phyloP scores from a whole-genome alignment of 2,113 vertebrate species.

The Edolisoma coerulescens region DNA sequence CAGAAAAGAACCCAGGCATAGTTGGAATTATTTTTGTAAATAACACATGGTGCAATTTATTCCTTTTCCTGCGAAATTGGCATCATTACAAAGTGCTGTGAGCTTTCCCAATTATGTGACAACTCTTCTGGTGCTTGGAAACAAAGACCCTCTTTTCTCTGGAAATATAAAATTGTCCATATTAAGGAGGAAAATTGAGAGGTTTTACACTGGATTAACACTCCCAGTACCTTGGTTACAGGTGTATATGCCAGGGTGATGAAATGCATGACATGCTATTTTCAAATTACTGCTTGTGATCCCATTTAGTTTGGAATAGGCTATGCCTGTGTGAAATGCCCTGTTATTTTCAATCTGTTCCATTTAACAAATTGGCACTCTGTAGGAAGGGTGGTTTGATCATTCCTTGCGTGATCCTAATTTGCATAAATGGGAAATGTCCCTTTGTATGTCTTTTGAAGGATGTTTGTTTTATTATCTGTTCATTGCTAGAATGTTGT shows the following conservation, averaged over 20 bases:
- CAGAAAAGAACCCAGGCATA: background rate
- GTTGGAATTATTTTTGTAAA: conserved; percentile 30
- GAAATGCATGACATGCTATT: background rate
- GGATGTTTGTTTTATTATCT: background rate
- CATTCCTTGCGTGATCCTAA: background rate
- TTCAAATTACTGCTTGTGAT: background rate
- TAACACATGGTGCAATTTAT: conserved; percentile 25
- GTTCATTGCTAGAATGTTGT: background rate
- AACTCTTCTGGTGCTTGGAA: background rate
- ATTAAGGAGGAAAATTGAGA: background rate
- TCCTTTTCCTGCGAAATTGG: background rate
- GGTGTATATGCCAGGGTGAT: background rate
- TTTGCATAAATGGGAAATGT: conserved; percentile 16
- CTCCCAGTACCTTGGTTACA: background rate
- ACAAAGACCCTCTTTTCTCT: background rate
- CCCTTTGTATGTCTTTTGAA: background rate
- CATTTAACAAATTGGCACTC: conserved; percentile 13
- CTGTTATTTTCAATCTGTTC: conserved; percentile 45
- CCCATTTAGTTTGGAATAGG: background rate
- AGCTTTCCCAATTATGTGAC: conserved; percentile 17
- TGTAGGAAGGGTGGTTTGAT: background rate
- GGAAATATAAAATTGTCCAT: background rate
- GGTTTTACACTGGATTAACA: background rate
- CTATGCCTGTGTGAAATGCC: background rate
- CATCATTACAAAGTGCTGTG: background rate